Evolutionary conservation across 2,113 vertebrate genomes (phyloP), one percentile per base, ranked within the genome.

Genomic region (Melanerpes aurifrons): DNA sequence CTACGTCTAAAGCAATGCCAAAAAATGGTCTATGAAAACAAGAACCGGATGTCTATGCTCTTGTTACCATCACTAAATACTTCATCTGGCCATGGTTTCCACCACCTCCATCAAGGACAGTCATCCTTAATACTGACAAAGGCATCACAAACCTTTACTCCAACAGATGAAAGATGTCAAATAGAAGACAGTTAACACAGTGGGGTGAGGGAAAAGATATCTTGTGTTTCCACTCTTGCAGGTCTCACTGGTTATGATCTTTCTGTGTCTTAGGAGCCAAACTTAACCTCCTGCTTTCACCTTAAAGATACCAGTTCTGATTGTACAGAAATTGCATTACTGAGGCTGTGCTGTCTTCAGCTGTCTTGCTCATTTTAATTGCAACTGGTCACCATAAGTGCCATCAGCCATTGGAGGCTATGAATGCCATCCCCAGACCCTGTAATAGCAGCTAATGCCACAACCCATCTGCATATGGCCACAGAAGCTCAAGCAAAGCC

Each of bases 391-490:
- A 57, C 24, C n/a, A 19, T 6, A 62, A 73, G 37, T 35, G 54
- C n/a, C 71, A 69, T 31, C 22, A 66, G 53, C 22, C 40, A 35
- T 45, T 88, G 59, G 2, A 45, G 28, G 29, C 64, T 29, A 45
- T 0, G 0, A 48, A 32, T 32, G 32, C 37, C 17, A 45, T 4
- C 32, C 58, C n/a, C 0, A 0, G 69, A 66, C 21, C 32, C 58
- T 21, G 11, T 26, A 81, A 61, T 37, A 32, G 56, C 35, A 80
- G 47, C 54, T 50, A 47, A 58, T 11, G 29, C 45, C 59, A 63
- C 25, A 83, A 16, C 22, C 62, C 68, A 56, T 66, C 31, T 64
- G 57, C 69, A 40, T 4, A 6, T 1, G 31, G 66, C 72, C 69
- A 69, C 19, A n/a, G 79, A 43, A 82, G 64, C 89, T 70, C 29